phyloP scores from a whole-genome alignment of 2,888 invertebrate genomes.

The Erebia ligea region DNA sequence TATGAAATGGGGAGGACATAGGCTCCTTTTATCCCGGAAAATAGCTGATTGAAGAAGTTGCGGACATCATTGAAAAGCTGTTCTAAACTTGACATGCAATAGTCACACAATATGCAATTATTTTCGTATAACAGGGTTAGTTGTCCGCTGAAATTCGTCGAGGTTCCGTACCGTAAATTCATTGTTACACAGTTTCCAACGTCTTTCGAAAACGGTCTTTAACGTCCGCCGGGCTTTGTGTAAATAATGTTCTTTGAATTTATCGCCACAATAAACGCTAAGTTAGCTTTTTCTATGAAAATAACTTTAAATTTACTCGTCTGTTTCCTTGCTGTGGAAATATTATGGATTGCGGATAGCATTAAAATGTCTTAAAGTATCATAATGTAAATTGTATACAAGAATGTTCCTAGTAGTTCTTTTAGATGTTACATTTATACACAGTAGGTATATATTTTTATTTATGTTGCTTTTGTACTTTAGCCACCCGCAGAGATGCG shows the following conservation, averaged over 20 bases:
- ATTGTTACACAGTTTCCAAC: slow-evolving; percentile 70
- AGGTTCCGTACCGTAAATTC: slow-evolving; percentile 65
- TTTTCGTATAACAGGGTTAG: background rate
- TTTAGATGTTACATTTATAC: background rate
- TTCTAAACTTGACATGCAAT: too few species aligned
- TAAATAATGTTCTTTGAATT: slow-evolving; percentile 81
- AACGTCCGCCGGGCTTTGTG: slow-evolving; percentile 78
- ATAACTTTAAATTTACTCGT: slow-evolving; percentile 76
- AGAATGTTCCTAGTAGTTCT: background rate
- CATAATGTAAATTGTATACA: background rate
- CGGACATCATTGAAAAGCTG: too few species aligned
- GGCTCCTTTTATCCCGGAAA: too few species aligned
- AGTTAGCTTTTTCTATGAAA: slow-evolving; percentile 77
- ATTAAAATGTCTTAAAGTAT: slow-evolving; percentile 8
- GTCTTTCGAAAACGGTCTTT: slow-evolving; percentile 77
- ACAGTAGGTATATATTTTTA: too few species aligned
- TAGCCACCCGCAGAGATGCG: too few species aligned
- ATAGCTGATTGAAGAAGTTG: too few species aligned
- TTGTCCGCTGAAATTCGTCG: slow-evolving; percentile 14
- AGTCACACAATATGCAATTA: too few species aligned
- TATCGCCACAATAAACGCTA: slow-evolving; percentile 79
- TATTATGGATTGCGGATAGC: slow-evolving; percentile 17
- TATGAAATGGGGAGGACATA: too few species aligned
- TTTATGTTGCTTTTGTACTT: too few species aligned
- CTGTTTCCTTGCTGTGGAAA: slow-evolving; percentile 45